Percentiles rank a stretch among this genome's conserved stretches.
Evolutionary conservation across 23 tunicate species (phyloP).

Genomic region (Botrylloides violaceus): DNA sequence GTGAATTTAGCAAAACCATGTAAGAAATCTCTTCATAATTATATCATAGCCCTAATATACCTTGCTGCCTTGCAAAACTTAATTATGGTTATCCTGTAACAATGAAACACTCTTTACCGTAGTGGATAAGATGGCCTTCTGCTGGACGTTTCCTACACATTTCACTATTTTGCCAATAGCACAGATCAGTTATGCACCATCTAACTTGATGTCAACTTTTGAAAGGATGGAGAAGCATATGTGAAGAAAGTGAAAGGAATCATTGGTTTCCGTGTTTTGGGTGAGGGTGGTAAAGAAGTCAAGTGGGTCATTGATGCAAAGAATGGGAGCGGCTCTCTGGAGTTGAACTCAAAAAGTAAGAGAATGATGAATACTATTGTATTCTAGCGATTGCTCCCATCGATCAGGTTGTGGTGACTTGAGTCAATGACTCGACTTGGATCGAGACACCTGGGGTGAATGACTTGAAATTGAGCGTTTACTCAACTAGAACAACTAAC

Average conservation of each 20-base stretch:
- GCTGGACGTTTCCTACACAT: no score
- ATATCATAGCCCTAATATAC: neutral
- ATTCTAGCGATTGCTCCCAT: no score
- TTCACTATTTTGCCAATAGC: neutral
- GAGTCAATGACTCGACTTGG: no score
- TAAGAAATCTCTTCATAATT: neutral
- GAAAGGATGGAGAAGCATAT: conserved; percentile 59
- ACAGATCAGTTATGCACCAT: neutral
- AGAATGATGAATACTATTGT: no score
- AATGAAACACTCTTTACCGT: no score
- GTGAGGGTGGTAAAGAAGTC: conserved; percentile 47
- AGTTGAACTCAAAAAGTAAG: conserved; percentile 60
- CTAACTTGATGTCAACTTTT: neutral
- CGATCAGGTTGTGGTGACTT: no score
- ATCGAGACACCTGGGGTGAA: no score
- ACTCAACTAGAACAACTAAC: no score
- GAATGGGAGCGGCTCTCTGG: conserved; percentile 79
- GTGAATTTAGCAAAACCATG: neutral
- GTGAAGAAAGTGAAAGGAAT: conserved; percentile 90
- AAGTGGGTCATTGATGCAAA: conserved; percentile 74
- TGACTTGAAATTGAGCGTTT: no score
- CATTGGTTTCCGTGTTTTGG: conserved; percentile 56
- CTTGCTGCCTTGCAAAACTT: neutral
- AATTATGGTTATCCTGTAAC: no score
- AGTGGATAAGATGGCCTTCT: no score